Evolutionary conservation across 2,797 vertebrate species (phyloP).

Genomic region (Parotocinclus haroldoi): DNA sequence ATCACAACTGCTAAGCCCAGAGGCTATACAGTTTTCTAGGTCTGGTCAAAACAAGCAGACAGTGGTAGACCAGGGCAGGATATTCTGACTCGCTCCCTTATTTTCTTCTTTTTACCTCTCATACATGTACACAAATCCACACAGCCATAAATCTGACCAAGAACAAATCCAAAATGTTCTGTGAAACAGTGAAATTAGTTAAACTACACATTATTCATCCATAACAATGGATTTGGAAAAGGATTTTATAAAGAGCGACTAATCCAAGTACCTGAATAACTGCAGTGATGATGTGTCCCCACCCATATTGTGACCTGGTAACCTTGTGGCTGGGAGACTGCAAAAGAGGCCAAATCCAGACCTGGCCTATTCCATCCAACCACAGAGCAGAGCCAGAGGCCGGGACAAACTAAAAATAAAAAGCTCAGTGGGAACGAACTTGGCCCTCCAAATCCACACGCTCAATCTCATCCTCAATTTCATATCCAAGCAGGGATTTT

Average conservation of each 20-base stretch:
- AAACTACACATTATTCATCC: no score
- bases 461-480: constrained; percentile 40
- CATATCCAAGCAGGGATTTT: constrained; percentile 29
- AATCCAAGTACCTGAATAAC: constrained; percentile 56
- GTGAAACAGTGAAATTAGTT: no score
- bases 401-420: constrained; percentile 73
- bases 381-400: constrained; percentile 65
- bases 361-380: constrained; percentile 73
- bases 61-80: neutral
- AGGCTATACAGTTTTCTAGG: no score
- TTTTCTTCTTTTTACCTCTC: no score
- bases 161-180: neutral
- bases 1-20: neutral
- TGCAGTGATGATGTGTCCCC: constrained; percentile 48
- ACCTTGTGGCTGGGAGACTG: constrained; percentile 62
- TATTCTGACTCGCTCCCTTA: no score
- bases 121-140: no score
- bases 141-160: neutral
- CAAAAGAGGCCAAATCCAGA: constrained; percentile 63
- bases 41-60: neutral
- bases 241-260: no score
- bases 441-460: constrained; percentile 35
- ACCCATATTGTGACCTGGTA: constrained; percentile 67
- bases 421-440: constrained; percentile 48
- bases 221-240: no score